phyloP scores from a whole-genome alignment of 2,113 vertebrate species.

The Sisor rabdophorus region DNA sequence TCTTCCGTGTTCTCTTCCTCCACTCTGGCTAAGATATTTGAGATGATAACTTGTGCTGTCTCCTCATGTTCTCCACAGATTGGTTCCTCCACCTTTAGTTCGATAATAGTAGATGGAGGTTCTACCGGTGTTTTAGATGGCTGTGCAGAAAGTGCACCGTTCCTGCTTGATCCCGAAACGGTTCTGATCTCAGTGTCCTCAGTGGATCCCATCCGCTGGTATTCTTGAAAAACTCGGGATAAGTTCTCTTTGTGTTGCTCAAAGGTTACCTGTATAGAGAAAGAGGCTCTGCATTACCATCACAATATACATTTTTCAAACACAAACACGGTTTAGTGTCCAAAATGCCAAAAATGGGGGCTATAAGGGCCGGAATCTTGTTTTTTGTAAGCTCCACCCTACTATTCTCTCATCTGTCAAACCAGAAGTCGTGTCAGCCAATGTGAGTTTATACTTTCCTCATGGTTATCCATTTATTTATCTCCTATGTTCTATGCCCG shows the following conservation, averaged over 20 bases:
- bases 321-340: too few relatives aligned
- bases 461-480: too few relatives aligned
- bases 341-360: too few relatives aligned
- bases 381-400: too few relatives aligned
- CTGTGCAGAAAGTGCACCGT: slow-evolving; percentile 51
- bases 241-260: slow-evolving; percentile 92
- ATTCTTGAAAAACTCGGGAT: slow-evolving; percentile 81
- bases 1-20: slow-evolving; percentile 51
- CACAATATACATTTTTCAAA: neutral
- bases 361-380: too few relatives aligned
- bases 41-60: slow-evolving; percentile 53
- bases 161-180: slow-evolving; percentile 68
- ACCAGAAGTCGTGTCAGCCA: too few relatives aligned
- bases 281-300: neutral
- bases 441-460: too few relatives aligned
- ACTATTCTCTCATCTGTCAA: too few relatives aligned
- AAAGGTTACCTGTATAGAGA: slow-evolving; percentile 84
- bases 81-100: slow-evolving; percentile 58
- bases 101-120: slow-evolving; percentile 66
- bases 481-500: too few relatives aligned
- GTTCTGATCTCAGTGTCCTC: slow-evolving; percentile 66
- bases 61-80: slow-evolving; percentile 32
- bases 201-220: slow-evolving; percentile 75
- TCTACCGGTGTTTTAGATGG: slow-evolving; percentile 47
- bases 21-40: slow-evolving; percentile 61